A percentile compares a stretch with the other conserved stretches of the same genome.
Conservation (phyloP, 2,888 invertebrate species). For the Cantharis rufa region DNA sequence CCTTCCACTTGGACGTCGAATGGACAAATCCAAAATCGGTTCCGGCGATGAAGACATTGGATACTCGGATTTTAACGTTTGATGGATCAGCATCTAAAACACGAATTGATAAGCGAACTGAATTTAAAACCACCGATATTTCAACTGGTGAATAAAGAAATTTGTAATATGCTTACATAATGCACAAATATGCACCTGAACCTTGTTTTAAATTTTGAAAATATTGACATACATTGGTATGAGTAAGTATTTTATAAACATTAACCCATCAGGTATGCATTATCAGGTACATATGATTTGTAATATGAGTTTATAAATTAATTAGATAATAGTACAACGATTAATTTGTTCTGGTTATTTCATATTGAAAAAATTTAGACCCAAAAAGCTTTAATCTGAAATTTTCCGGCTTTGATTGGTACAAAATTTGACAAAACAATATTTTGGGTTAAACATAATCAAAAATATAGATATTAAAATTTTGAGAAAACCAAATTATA, state of each 20-base stretch:
- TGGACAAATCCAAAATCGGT: conserved; percentile 44
- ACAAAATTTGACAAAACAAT: neutral
- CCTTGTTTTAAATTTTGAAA: conserved; percentile 1
- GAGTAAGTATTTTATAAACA: neutral
- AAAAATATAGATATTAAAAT: neutral
- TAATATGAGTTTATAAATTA: neutral
- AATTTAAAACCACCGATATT: neutral
- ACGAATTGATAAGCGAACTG: neutral
- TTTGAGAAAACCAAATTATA: neutral
- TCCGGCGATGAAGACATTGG: neutral
- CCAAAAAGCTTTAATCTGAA: no score
- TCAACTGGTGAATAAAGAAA: neutral
- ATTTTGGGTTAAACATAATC: neutral
- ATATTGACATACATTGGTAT: neutral
- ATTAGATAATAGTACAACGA: neutral
- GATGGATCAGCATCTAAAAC: conserved; percentile 29
- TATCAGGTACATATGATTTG: neutral
- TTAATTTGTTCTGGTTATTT: neutral
- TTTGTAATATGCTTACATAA: conserved; percentile 3
- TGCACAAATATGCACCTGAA: neutral
- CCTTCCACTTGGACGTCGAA: conserved; percentile 34
- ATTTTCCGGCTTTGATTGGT: neutral
- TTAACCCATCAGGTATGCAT: neutral
- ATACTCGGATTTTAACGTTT: neutral
- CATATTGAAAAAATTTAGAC: no score